These are phyloP conservation scores for Hyposoter dolosus DNA, from an alignment of 2,888 invertebrate genomes.

Conservation along the genomic window DNA sequence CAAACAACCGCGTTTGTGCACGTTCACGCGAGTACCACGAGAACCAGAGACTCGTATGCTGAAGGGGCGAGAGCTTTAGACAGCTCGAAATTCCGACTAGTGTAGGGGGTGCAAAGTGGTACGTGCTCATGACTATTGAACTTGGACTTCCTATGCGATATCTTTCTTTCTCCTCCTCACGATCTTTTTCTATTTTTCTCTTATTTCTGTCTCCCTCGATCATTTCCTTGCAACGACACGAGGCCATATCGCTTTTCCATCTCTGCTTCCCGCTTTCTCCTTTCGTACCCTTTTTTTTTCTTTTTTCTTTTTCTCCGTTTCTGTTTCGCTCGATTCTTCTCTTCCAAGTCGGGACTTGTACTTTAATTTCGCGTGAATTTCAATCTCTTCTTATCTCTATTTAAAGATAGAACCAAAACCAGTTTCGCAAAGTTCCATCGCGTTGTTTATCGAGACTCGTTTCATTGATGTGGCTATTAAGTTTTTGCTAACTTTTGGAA, in stretches of 20 bases:
- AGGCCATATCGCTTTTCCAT: background rate
- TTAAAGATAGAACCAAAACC: background rate
- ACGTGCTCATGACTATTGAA: slow-evolving; percentile 31
- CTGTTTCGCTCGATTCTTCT: background rate
- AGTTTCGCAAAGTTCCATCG: background rate
- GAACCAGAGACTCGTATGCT: background rate
- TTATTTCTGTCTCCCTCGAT: slow-evolving; percentile 2
- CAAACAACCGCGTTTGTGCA: slow-evolving; percentile 27
- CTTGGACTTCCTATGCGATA: slow-evolving; percentile 6
- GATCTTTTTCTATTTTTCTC: background rate
- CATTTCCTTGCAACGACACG: background rate
- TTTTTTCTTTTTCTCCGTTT: background rate
- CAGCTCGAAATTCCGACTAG: slow-evolving; percentile 31
- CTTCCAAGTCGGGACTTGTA: too few relatives aligned
- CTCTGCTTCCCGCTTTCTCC: background rate
- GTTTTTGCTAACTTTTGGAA: background rate
- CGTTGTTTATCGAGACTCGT: background rate
- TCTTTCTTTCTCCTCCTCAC: background rate
- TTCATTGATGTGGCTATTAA: background rate
- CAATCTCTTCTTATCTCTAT: background rate
- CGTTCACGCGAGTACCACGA: background rate
- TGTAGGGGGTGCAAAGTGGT: slow-evolving; percentile 32
- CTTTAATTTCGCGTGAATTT: too few relatives aligned
- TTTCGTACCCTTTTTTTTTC: background rate
- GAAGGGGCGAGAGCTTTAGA: slow-evolving; percentile 23